Percentiles rank a stretch among this genome's conserved stretches.
Conservation (phyloP, 2,113 vertebrate species). For the Ptychochromis oligacanthus region DNA sequence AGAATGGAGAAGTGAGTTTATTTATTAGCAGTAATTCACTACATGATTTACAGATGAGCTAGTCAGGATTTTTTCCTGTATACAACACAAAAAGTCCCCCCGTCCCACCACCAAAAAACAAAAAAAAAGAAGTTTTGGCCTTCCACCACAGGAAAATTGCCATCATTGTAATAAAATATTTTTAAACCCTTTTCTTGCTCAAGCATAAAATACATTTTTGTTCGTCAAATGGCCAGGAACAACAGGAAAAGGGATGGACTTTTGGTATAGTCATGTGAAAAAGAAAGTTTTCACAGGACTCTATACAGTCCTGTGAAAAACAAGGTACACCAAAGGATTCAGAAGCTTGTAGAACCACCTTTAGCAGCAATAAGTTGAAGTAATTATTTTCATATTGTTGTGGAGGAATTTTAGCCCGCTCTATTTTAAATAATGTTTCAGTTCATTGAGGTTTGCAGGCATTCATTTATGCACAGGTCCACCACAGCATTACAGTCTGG, state of each 20-base stretch:
- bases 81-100: too few species aligned
- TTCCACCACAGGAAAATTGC: too few species aligned
- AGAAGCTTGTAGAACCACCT: too few species aligned
- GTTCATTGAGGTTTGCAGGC: constrained; percentile 1
- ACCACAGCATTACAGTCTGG: not conserved
- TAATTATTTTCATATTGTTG: too few species aligned
- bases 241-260: not conserved
- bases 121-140: too few species aligned
- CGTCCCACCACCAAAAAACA: too few species aligned
- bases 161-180: not conserved
- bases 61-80: not conserved
- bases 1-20: not conserved
- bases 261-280: not conserved
- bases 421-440: not conserved
- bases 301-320: not conserved
- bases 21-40: not conserved
- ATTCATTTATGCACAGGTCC: too few species aligned
- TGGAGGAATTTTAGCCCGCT: too few species aligned
- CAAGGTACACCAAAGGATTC: not conserved
- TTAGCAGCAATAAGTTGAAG: too few species aligned
- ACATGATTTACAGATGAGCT: not conserved
- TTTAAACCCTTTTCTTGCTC: not conserved
- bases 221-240: not conserved
- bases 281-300: not conserved
- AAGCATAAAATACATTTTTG: not conserved